Conservation (phyloP, 2,113 vertebrate species). For the Gopherus evgoodei region DNA sequence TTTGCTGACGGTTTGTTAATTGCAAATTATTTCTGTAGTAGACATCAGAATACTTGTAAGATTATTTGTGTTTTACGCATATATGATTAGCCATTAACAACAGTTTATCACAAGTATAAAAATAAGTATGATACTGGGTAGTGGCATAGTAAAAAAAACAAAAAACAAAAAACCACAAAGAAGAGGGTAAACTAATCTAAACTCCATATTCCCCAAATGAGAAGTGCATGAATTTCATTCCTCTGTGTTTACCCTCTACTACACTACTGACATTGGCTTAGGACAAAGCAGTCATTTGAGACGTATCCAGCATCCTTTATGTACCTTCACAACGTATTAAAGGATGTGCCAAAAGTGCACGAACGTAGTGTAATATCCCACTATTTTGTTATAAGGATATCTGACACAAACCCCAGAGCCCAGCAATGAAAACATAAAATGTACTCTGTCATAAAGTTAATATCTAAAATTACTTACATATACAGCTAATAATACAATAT, state of each 20-base stretch:
- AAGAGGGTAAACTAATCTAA: background rate
- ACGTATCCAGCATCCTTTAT: background rate
- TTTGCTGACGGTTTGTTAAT: background rate
- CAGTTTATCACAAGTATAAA: background rate
- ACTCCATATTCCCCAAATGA: background rate
- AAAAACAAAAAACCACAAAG: background rate
- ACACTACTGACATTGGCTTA: background rate
- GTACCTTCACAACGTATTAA: background rate
- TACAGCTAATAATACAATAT: background rate
- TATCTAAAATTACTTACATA: background rate
- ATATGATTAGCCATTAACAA: background rate
- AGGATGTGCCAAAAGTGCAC: background rate
- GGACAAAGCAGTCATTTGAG: background rate
- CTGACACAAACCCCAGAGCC: slow-evolving; percentile 6
- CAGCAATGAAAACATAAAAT: background rate
- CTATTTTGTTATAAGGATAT: background rate
- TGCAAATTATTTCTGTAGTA: background rate
- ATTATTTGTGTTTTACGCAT: background rate
- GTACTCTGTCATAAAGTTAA: too few relatives aligned
- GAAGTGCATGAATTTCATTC: background rate
- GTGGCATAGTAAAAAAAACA: background rate
- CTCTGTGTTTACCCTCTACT: background rate
- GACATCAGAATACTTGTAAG: background rate
- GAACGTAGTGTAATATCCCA: slow-evolving; percentile 1
- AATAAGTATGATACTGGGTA: background rate